Evolutionary conservation across 1,140 invertebrate genomes (phyloP).

Genomic region (Leptonema lineaticorne): DNA sequence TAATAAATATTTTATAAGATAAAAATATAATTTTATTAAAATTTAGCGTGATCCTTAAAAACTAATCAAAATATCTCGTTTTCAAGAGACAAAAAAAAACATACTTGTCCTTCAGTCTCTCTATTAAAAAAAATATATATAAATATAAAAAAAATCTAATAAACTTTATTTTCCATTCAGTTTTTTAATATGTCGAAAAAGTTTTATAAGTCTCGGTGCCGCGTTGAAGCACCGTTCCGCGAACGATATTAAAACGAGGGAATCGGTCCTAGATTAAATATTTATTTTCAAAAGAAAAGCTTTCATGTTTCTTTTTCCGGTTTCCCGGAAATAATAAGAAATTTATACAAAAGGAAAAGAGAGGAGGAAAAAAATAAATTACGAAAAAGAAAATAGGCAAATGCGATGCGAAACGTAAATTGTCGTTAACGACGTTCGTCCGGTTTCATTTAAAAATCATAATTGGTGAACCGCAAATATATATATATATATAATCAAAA

Average conservation of each 20-base stretch:
- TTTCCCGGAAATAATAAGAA: not conserved
- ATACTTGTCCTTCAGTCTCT: too few species aligned
- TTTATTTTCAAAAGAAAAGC: not conserved
- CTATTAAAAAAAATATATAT: too few species aligned
- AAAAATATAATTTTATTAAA: too few species aligned
- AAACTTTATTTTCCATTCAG: not conserved
- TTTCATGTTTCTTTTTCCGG: constrained; percentile 4
- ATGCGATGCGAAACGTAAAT: not conserved
- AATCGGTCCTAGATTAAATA: constrained; percentile 1
- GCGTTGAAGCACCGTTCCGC: not conserved
- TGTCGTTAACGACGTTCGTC: not conserved
- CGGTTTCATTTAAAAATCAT: not conserved
- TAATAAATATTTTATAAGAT: too few species aligned
- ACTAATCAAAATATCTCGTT: too few species aligned
- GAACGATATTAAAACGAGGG: constrained; percentile 5
- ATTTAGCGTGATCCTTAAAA: too few species aligned
- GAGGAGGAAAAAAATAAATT: not conserved
- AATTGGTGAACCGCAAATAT: too few species aligned
- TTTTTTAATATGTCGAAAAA: not conserved
- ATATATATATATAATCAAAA: too few species aligned
- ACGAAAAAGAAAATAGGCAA: not conserved
- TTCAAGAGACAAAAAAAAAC: too few species aligned
- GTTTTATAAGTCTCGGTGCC: not conserved
- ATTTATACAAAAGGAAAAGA: too few species aligned
- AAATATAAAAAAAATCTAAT: too few species aligned